Percentiles rank a stretch among this genome's conserved stretches.
Evolutionary conservation across 2,113 vertebrate species (phyloP).

Genomic region (Felis catus): DNA sequence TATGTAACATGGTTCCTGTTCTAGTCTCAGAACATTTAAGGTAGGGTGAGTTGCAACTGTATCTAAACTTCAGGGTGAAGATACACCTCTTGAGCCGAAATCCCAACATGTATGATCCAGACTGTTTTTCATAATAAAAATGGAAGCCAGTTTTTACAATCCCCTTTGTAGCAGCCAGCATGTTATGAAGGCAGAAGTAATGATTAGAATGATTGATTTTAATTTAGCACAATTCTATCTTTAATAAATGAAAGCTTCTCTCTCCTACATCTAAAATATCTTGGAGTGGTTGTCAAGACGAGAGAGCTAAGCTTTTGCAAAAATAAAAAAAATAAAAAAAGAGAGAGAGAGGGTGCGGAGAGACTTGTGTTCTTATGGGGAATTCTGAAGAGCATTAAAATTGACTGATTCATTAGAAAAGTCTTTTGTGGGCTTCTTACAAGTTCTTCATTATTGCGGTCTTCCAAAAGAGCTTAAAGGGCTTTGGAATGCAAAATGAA

Average conservation of each 20-base stretch:
- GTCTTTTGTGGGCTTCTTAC: constrained; percentile 78
- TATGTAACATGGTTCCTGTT: neutral
- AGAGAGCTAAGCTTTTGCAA: constrained; percentile 70
- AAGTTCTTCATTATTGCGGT: constrained; percentile 70
- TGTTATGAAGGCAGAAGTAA: constrained; percentile 54
- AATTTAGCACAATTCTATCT: constrained; percentile 63
- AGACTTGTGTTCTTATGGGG: constrained; percentile 68
- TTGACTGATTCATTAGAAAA: constrained; percentile 80
- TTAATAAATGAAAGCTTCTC: constrained; percentile 70
- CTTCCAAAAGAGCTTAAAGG: constrained; percentile 64
- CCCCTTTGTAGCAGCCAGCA: constrained; percentile 32
- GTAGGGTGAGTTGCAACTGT: neutral
- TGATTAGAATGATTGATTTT: constrained; percentile 63
- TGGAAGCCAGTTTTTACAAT: neutral
- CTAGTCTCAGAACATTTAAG: constrained; percentile 55
- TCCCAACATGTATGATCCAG: neutral
- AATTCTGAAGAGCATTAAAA: constrained; percentile 81
- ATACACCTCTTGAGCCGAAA: constrained; percentile 40
- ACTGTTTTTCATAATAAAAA: constrained; percentile 57
- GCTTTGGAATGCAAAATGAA: constrained; percentile 71
- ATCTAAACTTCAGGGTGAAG: constrained; percentile 25
- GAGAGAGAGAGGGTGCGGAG: neutral
- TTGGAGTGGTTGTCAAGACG: constrained; percentile 70
- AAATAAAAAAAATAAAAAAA: constrained; percentile 54
- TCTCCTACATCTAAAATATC: constrained; percentile 62